phyloP scores from a whole-genome alignment of 1,140 invertebrate genomes.

The Melanaphis sacchari region DNA sequence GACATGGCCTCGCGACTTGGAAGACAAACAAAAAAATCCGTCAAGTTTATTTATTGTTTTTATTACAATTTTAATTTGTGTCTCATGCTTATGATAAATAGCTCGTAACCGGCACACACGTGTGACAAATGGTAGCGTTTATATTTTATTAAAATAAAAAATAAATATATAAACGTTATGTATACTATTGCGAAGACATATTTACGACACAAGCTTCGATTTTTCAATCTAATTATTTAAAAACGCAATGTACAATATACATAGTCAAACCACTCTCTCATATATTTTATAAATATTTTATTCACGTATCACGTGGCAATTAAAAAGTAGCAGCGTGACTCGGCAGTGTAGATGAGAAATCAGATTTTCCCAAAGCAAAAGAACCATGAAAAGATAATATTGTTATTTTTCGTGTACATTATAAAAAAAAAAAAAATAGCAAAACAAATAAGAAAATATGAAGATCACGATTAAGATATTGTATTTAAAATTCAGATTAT shows the following conservation, averaged over 20 bases:
- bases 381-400: neutral
- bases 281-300: neutral
- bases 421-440: neutral
- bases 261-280: neutral
- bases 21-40: conserved; percentile 48
- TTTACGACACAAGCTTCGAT: neutral
- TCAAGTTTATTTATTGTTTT: conserved; percentile 55
- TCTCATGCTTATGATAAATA: conserved; percentile 48
- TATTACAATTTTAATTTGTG: conserved; percentile 54
- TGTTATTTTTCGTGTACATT: neutral
- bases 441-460: neutral
- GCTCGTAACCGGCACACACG: neutral
- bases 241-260: neutral
- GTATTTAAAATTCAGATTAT: neutral
- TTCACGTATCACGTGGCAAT: conserved; percentile 19
- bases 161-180: conserved; percentile 16
- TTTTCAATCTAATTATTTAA: conserved; percentile 19
- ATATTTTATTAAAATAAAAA: neutral
- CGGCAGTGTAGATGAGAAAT: neutral
- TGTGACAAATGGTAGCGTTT: conserved; percentile 43
- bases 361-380: neutral
- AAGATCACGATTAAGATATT: conserved; percentile 18
- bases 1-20: conserved; percentile 25
- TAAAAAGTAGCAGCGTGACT: neutral
- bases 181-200: neutral